Conservation (phyloP, 2,113 vertebrate species). For the Laticauda laticaudata region DNA sequence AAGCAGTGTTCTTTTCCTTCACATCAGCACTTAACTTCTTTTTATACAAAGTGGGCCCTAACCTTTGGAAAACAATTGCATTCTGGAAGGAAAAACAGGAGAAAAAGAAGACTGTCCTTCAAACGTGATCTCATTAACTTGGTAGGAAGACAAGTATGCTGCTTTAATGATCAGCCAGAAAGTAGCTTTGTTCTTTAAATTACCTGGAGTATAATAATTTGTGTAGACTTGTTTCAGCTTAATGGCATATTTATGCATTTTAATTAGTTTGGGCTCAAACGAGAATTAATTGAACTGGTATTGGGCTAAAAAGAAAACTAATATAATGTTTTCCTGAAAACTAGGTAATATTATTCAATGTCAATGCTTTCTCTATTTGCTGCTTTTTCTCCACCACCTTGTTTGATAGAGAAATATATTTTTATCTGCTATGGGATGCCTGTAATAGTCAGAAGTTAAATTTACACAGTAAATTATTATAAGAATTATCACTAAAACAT, state of each 20-base stretch:
- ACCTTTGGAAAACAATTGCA: background rate
- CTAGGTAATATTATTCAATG: background rate
- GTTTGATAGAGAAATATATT: background rate
- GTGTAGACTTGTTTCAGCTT: background rate
- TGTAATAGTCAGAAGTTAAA: background rate
- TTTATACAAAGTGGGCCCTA: background rate
- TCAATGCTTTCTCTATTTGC: background rate
- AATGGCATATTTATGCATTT: background rate
- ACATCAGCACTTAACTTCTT: background rate
- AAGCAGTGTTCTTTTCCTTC: background rate
- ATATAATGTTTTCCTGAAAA: background rate
- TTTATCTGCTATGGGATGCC: background rate
- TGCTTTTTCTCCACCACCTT: background rate
- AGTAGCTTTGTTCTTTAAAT: background rate
- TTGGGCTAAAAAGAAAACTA: background rate
- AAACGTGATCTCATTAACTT: background rate
- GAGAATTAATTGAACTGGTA: background rate
- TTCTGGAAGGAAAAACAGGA: background rate
- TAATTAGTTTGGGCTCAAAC: background rate
- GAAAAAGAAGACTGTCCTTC: constrained; percentile 17
- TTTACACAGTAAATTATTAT: background rate
- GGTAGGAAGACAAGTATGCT: background rate
- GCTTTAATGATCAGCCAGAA: background rate
- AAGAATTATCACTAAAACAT: background rate
- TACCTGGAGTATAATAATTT: background rate